A percentile compares a stretch with the other conserved stretches of the same genome.
phyloP scores from a whole-genome alignment of 2,888 invertebrate species.

The Carpatolechia fugitivella region DNA sequence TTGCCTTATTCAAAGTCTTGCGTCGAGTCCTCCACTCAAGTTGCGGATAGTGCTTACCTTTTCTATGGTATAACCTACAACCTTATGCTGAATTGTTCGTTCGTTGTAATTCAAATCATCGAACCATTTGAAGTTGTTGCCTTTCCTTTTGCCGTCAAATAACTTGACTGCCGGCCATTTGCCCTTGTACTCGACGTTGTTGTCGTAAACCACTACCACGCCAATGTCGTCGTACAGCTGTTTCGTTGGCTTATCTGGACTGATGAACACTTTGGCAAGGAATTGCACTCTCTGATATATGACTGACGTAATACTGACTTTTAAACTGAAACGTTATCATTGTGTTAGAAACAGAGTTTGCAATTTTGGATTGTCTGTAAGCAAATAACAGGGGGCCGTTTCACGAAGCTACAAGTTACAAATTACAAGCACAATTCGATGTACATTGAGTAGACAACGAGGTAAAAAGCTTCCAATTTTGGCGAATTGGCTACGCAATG shows the following conservation, averaged over 20 bases:
- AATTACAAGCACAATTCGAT: too few relatives aligned
- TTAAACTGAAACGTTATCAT: conserved; percentile 40
- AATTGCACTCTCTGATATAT: conserved; percentile 33
- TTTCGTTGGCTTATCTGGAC: conserved; percentile 39
- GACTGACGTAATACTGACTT: conserved; percentile 43
- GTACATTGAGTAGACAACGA: too few relatives aligned
- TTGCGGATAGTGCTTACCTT: conserved; percentile 34
- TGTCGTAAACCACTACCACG: conserved; percentile 41
- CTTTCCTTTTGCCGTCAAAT: conserved; percentile 34
- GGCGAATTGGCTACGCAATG: too few relatives aligned
- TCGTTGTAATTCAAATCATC: conserved; percentile 21
- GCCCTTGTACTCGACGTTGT: conserved; percentile 1
- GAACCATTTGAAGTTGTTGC: conserved; percentile 46
- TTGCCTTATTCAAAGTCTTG: too few relatives aligned
- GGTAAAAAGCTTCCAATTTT: too few relatives aligned
- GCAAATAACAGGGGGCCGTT: too few relatives aligned
- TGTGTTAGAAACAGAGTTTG: too few relatives aligned
- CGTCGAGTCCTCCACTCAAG: too few relatives aligned
- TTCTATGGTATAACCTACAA: conserved; percentile 44
- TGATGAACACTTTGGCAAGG: conserved; percentile 39
- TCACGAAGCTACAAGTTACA: too few relatives aligned
- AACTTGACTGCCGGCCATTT: conserved; percentile 35
- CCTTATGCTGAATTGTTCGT: conserved; percentile 32
- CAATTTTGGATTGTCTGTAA: too few relatives aligned
- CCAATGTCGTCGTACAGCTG: conserved; percentile 57